Base-by-base conservation (phyloP, 1,140 invertebrate species). In the Argopecten irradians region DNA sequence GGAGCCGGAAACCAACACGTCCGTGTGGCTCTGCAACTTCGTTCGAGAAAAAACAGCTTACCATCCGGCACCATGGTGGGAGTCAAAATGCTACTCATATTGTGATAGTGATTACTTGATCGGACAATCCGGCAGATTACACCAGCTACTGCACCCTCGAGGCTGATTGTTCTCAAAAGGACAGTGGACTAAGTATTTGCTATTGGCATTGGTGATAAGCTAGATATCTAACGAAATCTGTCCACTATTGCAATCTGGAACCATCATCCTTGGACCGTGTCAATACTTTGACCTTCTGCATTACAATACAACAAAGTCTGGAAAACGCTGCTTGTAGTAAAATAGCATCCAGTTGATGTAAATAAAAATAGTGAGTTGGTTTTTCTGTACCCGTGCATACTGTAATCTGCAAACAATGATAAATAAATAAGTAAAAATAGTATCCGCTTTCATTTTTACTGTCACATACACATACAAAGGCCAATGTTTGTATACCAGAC, bases 81-180 rank as follows among this genome's bases (percentile, higher is more conserved):
- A 43, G 89, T 39, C 19, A 39, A 28, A 90, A 87, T 36, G 86
- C 86, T 35, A 34, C 35, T 32, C 71, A 87, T 13, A 90, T 90
- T 34, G 86, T 90, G 19, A 88, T 90, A 7, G 86, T 90, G 0
- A 83, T 90, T 28, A 90, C 89, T 8, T n/a, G n/a, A 86, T 87
- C 16, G 89, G 86, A 41, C 83, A 90, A 34, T 90, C 89, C 34
- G n/a, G 39, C 84, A 22, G 82, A 87, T 86, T 36, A n/a, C 16
- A 36, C n/a, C 55, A n/a, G 28, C 22, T 28, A 71, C 55, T 28
- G 55, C 86, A 36, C 86, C 28, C 34, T 86, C 9, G 32, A 83
- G 35, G 41, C 41, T 39, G 19, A 1, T 2, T 35, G 19, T 46
- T 34, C 43, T 46, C 19, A 46, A 34, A n/a, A 32, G 39, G 32